Conservation (phyloP, 2,888 invertebrate species). For the Drosophila neonasuta region DNA sequence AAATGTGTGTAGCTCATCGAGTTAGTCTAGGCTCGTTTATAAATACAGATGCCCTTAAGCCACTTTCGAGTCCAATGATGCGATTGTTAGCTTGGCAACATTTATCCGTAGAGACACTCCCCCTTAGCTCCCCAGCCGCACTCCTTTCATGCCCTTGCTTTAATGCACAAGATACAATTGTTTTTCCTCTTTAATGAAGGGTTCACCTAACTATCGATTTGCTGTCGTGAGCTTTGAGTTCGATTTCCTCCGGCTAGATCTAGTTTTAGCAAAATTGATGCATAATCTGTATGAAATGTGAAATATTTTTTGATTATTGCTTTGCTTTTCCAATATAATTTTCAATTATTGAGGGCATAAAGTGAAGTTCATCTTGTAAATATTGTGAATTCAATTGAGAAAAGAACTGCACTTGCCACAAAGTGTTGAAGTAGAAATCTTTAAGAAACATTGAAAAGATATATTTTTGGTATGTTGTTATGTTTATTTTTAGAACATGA, state of each 20-base stretch:
- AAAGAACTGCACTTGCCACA: too few species aligned
- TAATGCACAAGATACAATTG: conserved; percentile 52
- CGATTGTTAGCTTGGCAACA: conserved; percentile 40
- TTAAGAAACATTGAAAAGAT: too few species aligned
- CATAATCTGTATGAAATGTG: conserved; percentile 12
- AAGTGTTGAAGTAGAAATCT: too few species aligned
- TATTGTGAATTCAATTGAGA: background rate
- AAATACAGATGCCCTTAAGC: conserved; percentile 36
- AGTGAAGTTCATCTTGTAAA: background rate
- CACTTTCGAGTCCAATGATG: conserved; percentile 21
- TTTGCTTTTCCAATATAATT: background rate
- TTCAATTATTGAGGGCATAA: background rate
- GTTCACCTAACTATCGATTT: conserved; percentile 15
- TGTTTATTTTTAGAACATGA: too few species aligned
- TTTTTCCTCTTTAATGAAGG: conserved; percentile 43
- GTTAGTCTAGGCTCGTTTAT: conserved; percentile 9
- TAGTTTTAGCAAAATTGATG: conserved; percentile 4
- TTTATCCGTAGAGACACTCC: conserved; percentile 12
- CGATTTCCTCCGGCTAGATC: conserved; percentile 6
- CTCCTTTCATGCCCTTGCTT: conserved; percentile 22
- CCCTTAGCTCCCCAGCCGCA: background rate
- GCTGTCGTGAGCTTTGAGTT: conserved; percentile 32
- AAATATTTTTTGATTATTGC: background rate
- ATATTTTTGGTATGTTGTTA: too few species aligned
- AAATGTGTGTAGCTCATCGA: conserved; percentile 26